Conservation (phyloP, 1,140 invertebrate species). For the Drosophila fuyamai region DNA sequence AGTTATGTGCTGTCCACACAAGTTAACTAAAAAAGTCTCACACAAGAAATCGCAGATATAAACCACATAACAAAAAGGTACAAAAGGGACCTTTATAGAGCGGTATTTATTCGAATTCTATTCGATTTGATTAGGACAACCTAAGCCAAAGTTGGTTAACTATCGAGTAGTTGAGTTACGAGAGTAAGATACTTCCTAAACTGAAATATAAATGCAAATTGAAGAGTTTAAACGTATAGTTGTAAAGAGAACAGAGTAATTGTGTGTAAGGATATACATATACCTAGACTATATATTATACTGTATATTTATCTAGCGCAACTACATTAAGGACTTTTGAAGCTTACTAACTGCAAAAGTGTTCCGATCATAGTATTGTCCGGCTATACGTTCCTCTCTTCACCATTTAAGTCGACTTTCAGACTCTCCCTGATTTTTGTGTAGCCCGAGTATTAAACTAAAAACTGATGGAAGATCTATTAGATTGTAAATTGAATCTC, state of each 20-base stretch:
- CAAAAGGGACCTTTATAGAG: background rate
- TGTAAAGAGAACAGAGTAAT: conserved; percentile 16
- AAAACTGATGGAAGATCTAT: conserved; percentile 12
- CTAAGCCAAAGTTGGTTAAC: conserved; percentile 21
- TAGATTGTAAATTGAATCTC: conserved; percentile 17
- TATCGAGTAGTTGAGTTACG: conserved; percentile 10
- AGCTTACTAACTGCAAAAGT: conserved; percentile 9
- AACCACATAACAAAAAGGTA: conserved; percentile 6
- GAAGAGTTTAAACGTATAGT: conserved; percentile 2
- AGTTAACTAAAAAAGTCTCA: conserved; percentile 44
- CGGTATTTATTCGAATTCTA: background rate
- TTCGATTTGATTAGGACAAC: conserved; percentile 3
- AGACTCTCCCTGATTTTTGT: conserved; percentile 8
- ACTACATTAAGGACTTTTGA: conserved; percentile 19
- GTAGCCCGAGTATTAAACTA: conserved; percentile 16
- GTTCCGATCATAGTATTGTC: conserved; percentile 22
- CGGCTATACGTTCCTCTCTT: conserved; percentile 31
- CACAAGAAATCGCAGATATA: conserved; percentile 9
- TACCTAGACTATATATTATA: conserved; percentile 24
- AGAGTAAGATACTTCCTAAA: conserved; percentile 13
- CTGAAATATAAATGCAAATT: conserved; percentile 9
- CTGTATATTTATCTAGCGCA: conserved; percentile 37
- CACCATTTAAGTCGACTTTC: conserved; percentile 12
- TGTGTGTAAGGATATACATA: conserved; percentile 16
- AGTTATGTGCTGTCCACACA: conserved; percentile 47